These are phyloP conservation scores for Linepithema humile DNA, from an alignment of 1,140 invertebrate genomes.

Conservation along the genomic window DNA sequence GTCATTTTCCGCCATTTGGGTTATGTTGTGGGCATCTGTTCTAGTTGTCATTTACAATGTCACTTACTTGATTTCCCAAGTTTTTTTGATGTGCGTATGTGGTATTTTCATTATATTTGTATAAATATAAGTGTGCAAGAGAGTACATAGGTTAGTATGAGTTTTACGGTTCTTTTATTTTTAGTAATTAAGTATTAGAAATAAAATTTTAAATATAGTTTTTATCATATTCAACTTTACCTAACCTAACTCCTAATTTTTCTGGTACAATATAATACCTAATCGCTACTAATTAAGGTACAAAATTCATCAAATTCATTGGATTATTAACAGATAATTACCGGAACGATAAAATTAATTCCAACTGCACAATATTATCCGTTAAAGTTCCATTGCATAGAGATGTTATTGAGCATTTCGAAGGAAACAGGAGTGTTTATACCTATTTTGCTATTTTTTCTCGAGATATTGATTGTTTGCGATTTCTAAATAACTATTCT, in stretches of 20 bases:
- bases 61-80: too few species aligned
- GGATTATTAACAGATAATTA: conserved; percentile 86
- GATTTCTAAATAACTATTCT: background rate
- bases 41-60: too few species aligned
- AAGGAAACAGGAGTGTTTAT: conserved; percentile 93
- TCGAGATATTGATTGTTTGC: conserved; percentile 88
- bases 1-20: too few species aligned
- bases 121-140: too few species aligned
- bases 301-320: conserved; percentile 79
- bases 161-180: background rate
- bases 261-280: background rate
- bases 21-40: too few species aligned
- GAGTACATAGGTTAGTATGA: background rate
- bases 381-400: conserved; percentile 95
- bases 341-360: conserved; percentile 93
- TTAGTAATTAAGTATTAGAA: background rate
- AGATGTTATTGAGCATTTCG: conserved; percentile 93
- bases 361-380: conserved; percentile 97
- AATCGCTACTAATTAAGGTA: too few species aligned
- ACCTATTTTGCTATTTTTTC: conserved; percentile 94
- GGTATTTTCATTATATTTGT: too few species aligned
- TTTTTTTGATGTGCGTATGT: too few species aligned
- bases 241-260: too few species aligned
- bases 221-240: background rate
- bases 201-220: background rate